A percentile compares a stretch with the other conserved stretches of the same genome.
phyloP scores from a whole-genome alignment of 2,888 invertebrate genomes.

The Gastrophysa polygoni region DNA sequence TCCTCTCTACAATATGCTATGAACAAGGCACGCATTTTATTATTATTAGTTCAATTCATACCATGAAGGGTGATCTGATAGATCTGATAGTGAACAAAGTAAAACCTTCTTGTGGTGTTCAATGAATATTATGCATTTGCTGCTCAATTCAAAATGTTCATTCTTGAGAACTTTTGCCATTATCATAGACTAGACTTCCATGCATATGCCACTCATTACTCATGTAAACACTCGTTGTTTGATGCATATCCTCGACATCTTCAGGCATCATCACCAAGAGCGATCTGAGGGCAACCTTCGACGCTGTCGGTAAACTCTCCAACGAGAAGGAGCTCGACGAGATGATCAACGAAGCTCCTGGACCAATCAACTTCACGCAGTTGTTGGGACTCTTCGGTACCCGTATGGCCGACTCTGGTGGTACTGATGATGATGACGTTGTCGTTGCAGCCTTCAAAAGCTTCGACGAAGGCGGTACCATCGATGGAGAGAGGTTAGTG shows the following conservation, averaged over 20 bases:
- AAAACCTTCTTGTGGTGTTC: no score
- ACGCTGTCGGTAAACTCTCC: slow-evolving; percentile 88
- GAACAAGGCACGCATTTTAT: no score
- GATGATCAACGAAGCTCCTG: slow-evolving; percentile 86
- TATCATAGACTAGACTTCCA: no score
- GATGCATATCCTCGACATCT: no score
- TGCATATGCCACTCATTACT: no score
- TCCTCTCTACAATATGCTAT: no score
- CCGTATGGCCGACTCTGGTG: slow-evolving; percentile 89
- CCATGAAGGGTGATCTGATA: no score
- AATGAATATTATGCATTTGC: no score
- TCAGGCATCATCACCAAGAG: slow-evolving; percentile 70
- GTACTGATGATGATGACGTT: slow-evolving; percentile 87
- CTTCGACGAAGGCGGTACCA: slow-evolving; percentile 87
- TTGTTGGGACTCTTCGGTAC: slow-evolving; percentile 89
- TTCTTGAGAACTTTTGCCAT: no score
- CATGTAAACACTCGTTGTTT: not conserved
- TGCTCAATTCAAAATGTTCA: no score
- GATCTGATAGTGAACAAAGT: no score
- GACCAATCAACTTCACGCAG: slow-evolving; percentile 95
- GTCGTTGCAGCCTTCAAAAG: slow-evolving; percentile 91
- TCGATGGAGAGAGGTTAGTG: slow-evolving; percentile 80
- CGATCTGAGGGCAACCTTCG: slow-evolving; percentile 90
- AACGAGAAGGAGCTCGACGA: slow-evolving; percentile 89
- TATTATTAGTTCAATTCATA: no score